Evolutionary conservation across 2,797 vertebrate species (phyloP).

Genomic region (Epinephelus coioides): DNA sequence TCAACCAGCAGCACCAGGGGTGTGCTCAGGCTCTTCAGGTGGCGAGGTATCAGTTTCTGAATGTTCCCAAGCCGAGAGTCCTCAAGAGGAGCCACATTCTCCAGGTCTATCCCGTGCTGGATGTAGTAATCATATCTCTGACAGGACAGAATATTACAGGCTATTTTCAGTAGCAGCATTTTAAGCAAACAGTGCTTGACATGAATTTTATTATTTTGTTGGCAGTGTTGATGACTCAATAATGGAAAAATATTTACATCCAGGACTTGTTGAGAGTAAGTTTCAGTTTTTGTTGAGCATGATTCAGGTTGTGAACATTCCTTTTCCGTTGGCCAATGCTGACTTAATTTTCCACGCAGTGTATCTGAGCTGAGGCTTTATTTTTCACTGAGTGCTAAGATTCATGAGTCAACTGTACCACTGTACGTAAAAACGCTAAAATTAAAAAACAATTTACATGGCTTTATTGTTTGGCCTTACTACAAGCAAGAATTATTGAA

Average conservation of each 20-base stretch:
- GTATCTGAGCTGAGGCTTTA: neutral
- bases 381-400: neutral
- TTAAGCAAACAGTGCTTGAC: conserved; percentile 12
- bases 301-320: neutral
- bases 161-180: neutral
- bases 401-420: neutral
- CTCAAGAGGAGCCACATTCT: conserved; percentile 87
- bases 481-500: neutral
- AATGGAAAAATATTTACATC: neutral
- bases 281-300: neutral
- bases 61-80: conserved; percentile 89
- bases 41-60: conserved; percentile 81
- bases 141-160: conserved; percentile 15
- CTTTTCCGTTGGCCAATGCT: too few species aligned
- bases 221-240: neutral
- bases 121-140: conserved; percentile 90
- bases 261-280: neutral
- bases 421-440: neutral
- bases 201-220: neutral
- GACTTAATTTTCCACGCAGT: neutral
- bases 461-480: neutral
- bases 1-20: conserved; percentile 81
- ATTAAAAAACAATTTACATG: neutral
- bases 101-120: conserved; percentile 86
- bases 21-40: conserved; percentile 78